Base-by-base conservation (phyloP, 2,113 vertebrate genomes). In the Callionymus lyra region DNA sequence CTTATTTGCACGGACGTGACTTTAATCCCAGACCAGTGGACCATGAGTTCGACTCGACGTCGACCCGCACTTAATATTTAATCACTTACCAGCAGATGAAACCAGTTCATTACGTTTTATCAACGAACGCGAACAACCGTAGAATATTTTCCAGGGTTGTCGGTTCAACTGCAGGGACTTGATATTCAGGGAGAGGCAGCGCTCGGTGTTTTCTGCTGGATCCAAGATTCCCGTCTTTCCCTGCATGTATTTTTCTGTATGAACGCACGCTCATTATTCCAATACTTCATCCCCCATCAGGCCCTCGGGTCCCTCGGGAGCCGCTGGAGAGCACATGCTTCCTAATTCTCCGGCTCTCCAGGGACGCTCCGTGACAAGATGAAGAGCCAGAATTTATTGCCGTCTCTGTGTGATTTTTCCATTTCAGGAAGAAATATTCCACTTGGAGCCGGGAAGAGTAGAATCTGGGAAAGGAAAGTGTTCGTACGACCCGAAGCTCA, bases 381-480 rank as follows among this genome's bases (percentile, higher is more conserved):
- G 66, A 70, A 68, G 68, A 69, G 57, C 13, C 21, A 55, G 73
- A 69, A 75, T 76, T 79, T 70, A 75, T 74, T 75, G 45, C 60
- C 43, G 21, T 74, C 55, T 73, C 60, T 41, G 9, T 74, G 16
- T 72, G 60, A 63, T 59, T 68, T 76, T 73, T 51, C 61, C 47
- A 76, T 80, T 80, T 40, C 50, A 98, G 95, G 95, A 98, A 79
- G 94, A 96, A 51, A 86, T 98, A 62, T 98, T 97, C 77, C 89
- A 93, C 68, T 80, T 98, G 87, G 95, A 98, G 72, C 88, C 93
- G 0, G 91, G 92, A 67, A 93, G 75, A 72, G 87, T 94, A 60
- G 94, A 98, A 76, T 98, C 95, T 2, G 94, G 94, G 70, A 97
- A 98, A 75, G 94, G 95, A 63, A 97, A 98, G 72, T 98, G 95